A percentile compares a stretch with the other conserved stretches of the same genome.
phyloP scores from a whole-genome alignment of 2,888 invertebrate species.

The Microplitis manilae region DNA sequence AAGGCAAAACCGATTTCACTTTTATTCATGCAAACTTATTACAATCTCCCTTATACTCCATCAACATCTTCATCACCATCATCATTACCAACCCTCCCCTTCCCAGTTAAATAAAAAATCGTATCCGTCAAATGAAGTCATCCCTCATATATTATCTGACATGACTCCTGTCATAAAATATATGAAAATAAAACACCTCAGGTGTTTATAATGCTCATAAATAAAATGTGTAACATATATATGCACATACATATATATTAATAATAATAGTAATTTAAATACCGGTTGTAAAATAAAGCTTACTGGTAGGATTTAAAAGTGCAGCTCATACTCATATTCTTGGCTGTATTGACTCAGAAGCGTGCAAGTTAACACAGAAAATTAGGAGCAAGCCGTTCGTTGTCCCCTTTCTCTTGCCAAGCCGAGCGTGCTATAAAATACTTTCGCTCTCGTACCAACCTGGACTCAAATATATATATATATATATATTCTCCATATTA shows the following conservation, averaged over 20 bases:
- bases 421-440: conserved; percentile 71
- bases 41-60: conserved; percentile 17
- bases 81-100: conserved; percentile 1
- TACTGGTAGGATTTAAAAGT: neutral
- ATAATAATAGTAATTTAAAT: neutral
- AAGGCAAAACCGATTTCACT: conserved; percentile 41
- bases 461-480: conserved; percentile 13
- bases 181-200: neutral
- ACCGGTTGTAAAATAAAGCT: neutral
- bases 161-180: neutral
- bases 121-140: no score
- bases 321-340: neutral
- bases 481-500: neutral
- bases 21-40: conserved; percentile 42
- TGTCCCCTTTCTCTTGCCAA: conserved; percentile 72
- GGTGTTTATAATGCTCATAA: neutral
- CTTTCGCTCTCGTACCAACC: conserved; percentile 68
- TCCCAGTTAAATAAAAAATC: no score
- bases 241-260: neutral
- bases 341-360: conserved; percentile 20
- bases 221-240: neutral
- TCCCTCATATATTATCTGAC: no score
- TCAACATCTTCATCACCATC: neutral
- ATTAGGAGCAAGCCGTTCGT: conserved; percentile 68
- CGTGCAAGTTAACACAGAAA: conserved; percentile 63